These are phyloP conservation scores for Sebastiscus albofasciatus DNA, from an alignment of 2,797 vertebrate genomes.

Conservation along the genomic window DNA sequence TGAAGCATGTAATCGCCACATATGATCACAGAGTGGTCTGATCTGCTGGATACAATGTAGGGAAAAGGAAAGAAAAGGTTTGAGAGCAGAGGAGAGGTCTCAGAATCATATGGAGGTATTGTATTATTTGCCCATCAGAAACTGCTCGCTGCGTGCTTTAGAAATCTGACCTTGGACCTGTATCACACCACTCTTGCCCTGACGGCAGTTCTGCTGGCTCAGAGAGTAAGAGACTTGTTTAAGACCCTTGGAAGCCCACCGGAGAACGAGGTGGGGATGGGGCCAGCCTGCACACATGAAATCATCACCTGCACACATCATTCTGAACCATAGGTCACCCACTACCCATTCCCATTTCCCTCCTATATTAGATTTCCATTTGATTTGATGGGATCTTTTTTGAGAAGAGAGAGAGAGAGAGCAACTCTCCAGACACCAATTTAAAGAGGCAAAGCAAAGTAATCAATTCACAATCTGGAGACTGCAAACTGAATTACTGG, in stretches of 20 bases:
- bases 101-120: constrained; percentile 3
- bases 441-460: constrained; percentile 75
- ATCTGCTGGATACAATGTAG: neutral
- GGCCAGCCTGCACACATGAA: constrained; percentile 28
- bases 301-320: constrained; percentile 43
- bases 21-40: constrained; percentile 5
- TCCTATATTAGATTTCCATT: constrained; percentile 73
- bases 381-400: constrained; percentile 64
- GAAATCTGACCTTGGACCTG: constrained; percentile 30
- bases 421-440: constrained; percentile 72
- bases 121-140: constrained; percentile 31
- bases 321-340: constrained; percentile 56
- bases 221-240: neutral
- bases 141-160: neutral
- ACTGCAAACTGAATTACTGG: constrained; percentile 76
- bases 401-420: constrained; percentile 15
- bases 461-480: constrained; percentile 80
- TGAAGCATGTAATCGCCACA: constrained; percentile 49
- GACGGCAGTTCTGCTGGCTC: neutral
- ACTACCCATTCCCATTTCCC: constrained; percentile 65
- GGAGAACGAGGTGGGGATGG: neutral
- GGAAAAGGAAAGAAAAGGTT: neutral
- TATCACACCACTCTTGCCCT: neutral
- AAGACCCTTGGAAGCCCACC: neutral
- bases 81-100: neutral